These are phyloP conservation scores for Carterocephalus palaemon DNA, from an alignment of 2,888 invertebrate genomes.

Conservation along the genomic window DNA sequence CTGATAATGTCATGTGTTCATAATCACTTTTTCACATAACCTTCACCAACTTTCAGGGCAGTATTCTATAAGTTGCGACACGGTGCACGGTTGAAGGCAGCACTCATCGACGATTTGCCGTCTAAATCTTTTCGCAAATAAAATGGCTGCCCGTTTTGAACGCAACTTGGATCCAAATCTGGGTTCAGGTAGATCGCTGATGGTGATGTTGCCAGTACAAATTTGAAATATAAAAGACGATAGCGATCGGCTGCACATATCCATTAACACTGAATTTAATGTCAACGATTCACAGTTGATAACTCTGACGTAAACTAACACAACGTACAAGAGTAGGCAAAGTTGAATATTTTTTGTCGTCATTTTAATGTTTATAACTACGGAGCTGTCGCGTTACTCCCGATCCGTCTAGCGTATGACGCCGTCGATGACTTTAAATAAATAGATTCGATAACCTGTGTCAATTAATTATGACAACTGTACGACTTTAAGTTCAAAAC, in stretches of 20 bases:
- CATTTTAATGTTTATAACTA: conserved; percentile 52
- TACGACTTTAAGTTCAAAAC: conserved; percentile 69
- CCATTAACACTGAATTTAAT: conserved; percentile 44
- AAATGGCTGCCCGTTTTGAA: conserved; percentile 50
- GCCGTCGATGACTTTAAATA: conserved; percentile 54
- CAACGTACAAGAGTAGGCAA: conserved; percentile 41
- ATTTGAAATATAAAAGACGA: conserved; percentile 48
- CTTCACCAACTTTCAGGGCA: conserved; percentile 67
- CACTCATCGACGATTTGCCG: conserved; percentile 58
- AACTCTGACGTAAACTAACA: conserved; percentile 43
- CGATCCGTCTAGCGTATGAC: conserved; percentile 59
- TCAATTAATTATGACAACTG: conserved; percentile 67
- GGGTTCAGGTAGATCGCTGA: conserved; percentile 44
- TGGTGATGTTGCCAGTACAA: conserved; percentile 46
- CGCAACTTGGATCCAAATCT: conserved; percentile 40
- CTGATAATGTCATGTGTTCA: too few species aligned
- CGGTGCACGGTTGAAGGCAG: conserved; percentile 53
- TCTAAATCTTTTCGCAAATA: conserved; percentile 45
- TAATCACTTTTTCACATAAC: too few species aligned
- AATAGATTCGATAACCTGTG: conserved; percentile 73
- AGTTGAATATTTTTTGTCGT: conserved; percentile 40
- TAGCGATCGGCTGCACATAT: conserved; percentile 51
- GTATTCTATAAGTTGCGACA: conserved; percentile 58
- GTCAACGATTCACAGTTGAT: conserved; percentile 46
- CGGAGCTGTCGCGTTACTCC: conserved; percentile 49